A percentile compares a stretch with the other conserved stretches of the same genome.
Conservation (phyloP, 1,140 invertebrate genomes). For the Cylas formicarius region DNA sequence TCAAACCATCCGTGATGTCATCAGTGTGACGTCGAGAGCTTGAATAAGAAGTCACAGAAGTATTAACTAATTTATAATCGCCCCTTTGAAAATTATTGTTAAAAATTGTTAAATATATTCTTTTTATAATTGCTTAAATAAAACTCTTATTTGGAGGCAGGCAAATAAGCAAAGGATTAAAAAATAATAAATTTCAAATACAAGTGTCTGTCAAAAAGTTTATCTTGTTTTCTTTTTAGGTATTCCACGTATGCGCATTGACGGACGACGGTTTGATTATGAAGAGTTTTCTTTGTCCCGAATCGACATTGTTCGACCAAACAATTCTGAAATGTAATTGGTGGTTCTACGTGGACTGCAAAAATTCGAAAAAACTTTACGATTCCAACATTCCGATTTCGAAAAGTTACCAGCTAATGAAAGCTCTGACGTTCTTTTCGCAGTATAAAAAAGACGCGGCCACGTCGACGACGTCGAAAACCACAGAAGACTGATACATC, state of each 20-base stretch:
- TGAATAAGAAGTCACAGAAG: no score
- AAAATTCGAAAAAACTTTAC: slow-evolving; percentile 67
- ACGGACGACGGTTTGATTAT: slow-evolving; percentile 80
- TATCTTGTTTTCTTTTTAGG: slow-evolving; percentile 53
- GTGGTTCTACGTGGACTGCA: slow-evolving; percentile 88
- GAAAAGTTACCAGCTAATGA: slow-evolving; percentile 86
- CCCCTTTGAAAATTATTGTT: no score
- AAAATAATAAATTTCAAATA: no score
- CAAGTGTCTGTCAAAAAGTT: no score
- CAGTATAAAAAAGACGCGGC: slow-evolving; percentile 61
- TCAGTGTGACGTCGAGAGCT: no score
- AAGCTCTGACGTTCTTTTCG: slow-evolving; percentile 78
- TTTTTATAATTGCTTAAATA: no score
- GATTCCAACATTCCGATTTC: slow-evolving; percentile 84
- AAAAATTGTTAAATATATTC: no score
- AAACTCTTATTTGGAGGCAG: no score
- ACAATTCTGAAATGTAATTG: slow-evolving; percentile 85
- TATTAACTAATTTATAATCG: no score
- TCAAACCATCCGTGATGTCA: no score
- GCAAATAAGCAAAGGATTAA: no score
- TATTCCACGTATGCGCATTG: slow-evolving; percentile 84
- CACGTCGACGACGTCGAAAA: slow-evolving; percentile 13
- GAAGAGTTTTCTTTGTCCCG: slow-evolving; percentile 83
- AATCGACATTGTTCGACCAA: slow-evolving; percentile 82
- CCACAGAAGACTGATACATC: slow-evolving; percentile 15